Percentiles rank a stretch among this genome's conserved stretches.
Evolutionary conservation across 2,797 vertebrate species (phyloP).

Genomic region (Luscinia luscinia): DNA sequence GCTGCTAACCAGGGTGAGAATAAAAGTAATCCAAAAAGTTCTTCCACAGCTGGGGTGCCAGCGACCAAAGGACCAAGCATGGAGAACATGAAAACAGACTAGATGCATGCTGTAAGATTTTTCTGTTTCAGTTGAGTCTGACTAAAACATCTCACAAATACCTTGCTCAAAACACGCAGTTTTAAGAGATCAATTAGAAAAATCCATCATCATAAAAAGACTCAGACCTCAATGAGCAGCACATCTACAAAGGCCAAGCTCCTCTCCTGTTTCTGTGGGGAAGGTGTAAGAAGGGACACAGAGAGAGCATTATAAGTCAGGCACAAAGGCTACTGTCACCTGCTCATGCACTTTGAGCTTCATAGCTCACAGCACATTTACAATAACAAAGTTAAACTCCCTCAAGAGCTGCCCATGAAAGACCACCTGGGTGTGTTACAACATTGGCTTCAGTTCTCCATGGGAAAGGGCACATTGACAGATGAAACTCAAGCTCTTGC

Average conservation of each 20-base stretch:
- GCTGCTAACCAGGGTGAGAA: neutral
- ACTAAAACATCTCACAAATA: neutral
- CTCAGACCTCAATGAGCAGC: neutral
- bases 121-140: neutral
- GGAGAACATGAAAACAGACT: neutral
- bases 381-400: neutral
- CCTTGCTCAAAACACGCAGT: neutral
- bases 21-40: neutral
- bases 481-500: neutral
- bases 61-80: neutral
- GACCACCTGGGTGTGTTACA: neutral
- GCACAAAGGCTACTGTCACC: neutral
- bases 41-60: neutral
- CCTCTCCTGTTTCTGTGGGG: neutral
- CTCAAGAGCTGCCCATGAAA: neutral
- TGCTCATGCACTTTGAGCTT: neutral
- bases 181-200: neutral
- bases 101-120: neutral
- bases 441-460: neutral
- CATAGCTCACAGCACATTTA: neutral
- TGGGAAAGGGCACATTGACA: neutral
- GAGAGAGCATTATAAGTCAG: neutral
- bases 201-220: neutral
- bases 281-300: neutral
- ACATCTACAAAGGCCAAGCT: accelerated